Conservation (phyloP, 2,888 invertebrate species). For the Andrena haemorrhoa region DNA sequence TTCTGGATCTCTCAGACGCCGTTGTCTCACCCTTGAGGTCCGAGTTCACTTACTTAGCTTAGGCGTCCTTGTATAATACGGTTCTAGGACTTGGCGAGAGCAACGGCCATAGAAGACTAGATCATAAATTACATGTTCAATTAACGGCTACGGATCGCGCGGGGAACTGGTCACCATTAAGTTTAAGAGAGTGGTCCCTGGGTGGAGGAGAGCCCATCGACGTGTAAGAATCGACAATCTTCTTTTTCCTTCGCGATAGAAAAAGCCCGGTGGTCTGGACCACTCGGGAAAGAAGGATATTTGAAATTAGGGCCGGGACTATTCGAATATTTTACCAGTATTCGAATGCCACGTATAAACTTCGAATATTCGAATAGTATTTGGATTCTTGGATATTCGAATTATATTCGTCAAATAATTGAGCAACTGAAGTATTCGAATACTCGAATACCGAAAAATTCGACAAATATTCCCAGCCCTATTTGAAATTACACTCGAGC, state of each 20-base stretch:
- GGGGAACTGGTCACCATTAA: constrained; percentile 58
- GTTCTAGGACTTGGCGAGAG: constrained; percentile 44
- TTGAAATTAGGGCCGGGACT: too few relatives aligned
- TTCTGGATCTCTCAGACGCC: neutral
- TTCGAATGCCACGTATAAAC: too few relatives aligned
- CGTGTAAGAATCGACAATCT: too few relatives aligned
- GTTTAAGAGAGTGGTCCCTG: constrained; percentile 27
- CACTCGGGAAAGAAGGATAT: neutral
- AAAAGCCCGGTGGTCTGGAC: neutral
- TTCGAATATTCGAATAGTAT: too few relatives aligned
- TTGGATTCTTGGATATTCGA: too few relatives aligned
- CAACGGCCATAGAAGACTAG: constrained; percentile 56
- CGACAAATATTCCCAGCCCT: too few relatives aligned
- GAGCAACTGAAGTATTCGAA: too few relatives aligned
- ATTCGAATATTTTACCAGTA: too few relatives aligned
- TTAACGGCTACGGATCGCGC: constrained; percentile 47
- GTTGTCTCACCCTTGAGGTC: constrained; percentile 35
- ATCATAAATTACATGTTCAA: constrained; percentile 56
- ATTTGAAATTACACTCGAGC: neutral
- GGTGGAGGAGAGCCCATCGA: too few relatives aligned
- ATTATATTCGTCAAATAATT: too few relatives aligned
- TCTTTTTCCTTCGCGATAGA: neutral
- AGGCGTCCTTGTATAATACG: constrained; percentile 40
- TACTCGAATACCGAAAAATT: too few relatives aligned
- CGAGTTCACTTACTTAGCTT: constrained; percentile 38